These are phyloP conservation scores for Synanthedon tipuliformis DNA, from an alignment of 2,888 invertebrate genomes.

Conservation along the genomic window DNA sequence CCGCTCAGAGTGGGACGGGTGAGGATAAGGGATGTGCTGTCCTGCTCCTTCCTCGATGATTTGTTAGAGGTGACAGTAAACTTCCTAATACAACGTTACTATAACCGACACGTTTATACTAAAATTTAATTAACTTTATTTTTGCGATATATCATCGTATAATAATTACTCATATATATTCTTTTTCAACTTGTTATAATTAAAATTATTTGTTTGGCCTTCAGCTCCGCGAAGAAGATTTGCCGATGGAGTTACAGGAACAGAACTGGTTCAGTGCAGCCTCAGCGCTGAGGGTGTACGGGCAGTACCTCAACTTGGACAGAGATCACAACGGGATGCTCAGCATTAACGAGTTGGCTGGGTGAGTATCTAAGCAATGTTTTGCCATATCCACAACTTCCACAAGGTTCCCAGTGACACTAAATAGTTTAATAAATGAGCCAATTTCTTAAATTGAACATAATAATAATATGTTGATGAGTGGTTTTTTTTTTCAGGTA, in stretches of 20 bases:
- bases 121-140: no score
- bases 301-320: conserved; percentile 93
- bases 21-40: conserved; percentile 90
- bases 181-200: no score
- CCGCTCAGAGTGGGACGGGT: conserved; percentile 89
- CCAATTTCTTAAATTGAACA: not conserved
- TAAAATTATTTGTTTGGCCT: not conserved
- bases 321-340: conserved; percentile 96
- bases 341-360: conserved; percentile 88
- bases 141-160: no score
- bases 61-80: conserved; percentile 78
- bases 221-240: conserved; percentile 83
- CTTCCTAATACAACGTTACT: no score
- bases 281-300: conserved; percentile 90
- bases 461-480: no score
- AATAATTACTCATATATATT: no score
- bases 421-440: no score
- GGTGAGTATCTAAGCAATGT: conserved; percentile 59
- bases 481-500: conserved; percentile 68
- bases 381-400: no score
- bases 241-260: conserved; percentile 86
- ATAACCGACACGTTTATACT: no score
- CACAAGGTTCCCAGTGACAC: no score
- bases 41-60: conserved; percentile 92
- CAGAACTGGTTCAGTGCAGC: conserved; percentile 93